phyloP scores from a whole-genome alignment of 2,113 vertebrate species.

The Anarhynchus alexandrinus region DNA sequence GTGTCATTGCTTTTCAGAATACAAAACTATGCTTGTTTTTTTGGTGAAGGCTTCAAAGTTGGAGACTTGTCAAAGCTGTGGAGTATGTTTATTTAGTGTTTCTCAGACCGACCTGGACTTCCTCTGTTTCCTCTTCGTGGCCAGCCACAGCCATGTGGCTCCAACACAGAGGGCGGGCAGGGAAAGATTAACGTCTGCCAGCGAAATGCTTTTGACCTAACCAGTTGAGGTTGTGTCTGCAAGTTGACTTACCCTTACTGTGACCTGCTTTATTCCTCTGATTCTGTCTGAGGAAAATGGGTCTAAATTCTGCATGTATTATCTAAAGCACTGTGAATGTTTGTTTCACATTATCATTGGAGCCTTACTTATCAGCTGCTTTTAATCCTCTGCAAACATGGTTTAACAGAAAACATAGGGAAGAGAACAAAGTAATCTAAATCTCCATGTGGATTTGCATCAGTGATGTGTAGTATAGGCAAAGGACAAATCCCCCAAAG shows the following conservation, averaged over 20 bases:
- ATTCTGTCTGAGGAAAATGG: background rate
- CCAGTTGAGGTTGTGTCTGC: background rate
- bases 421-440: background rate
- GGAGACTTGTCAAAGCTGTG: background rate
- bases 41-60: background rate
- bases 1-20: background rate
- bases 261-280: background rate
- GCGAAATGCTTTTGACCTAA: background rate
- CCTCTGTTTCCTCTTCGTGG: background rate
- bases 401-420: background rate
- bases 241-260: background rate
- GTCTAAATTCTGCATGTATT: background rate
- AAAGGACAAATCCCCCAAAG: background rate
- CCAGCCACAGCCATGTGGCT: background rate
- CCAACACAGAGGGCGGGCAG: background rate
- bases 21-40: background rate
- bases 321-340: background rate
- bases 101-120: background rate
- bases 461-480: background rate
- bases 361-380: background rate
- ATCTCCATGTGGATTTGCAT: background rate
- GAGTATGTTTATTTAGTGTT: background rate
- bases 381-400: constrained; percentile 5
- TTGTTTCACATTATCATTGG: background rate
- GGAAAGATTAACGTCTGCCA: background rate